Percentiles rank a stretch among this genome's conserved stretches.
phyloP scores from a whole-genome alignment of 2,113 vertebrate species.

The Heliornis fulica region DNA sequence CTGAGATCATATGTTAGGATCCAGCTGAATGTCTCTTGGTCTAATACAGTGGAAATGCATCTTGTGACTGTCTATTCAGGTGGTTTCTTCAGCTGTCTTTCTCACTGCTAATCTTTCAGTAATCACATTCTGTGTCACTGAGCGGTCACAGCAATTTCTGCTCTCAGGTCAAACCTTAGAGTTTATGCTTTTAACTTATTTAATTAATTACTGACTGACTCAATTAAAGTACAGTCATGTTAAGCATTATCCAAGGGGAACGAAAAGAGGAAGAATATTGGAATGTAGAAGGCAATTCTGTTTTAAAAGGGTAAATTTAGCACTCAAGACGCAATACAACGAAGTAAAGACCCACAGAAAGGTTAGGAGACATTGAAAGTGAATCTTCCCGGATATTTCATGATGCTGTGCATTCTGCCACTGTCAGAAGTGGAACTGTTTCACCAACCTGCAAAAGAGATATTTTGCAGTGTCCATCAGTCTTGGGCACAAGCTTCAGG shows the following conservation, averaged over 20 bases:
- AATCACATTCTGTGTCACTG: conserved; percentile 28
- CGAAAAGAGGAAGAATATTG: neutral
- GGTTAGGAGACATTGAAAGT: neutral
- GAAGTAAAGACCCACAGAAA: neutral
- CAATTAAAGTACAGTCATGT: neutral
- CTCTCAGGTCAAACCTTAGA: neutral
- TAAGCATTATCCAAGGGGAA: neutral
- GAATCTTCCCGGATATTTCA: neutral
- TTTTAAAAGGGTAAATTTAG: neutral
- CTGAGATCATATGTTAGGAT: conserved; percentile 52
- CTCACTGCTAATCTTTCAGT: conserved; percentile 29
- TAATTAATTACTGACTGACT: neutral
- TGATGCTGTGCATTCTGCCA: neutral
- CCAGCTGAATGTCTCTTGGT: conserved; percentile 5
- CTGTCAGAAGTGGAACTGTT: neutral
- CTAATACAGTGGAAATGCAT: conserved; percentile 48
- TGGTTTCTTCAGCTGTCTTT: conserved; percentile 46
- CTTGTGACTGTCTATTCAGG: conserved; percentile 1
- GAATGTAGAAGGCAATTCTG: neutral
- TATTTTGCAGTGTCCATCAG: neutral
- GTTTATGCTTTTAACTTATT: neutral
- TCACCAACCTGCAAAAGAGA: neutral
- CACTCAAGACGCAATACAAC: neutral
- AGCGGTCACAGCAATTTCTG: conserved; percentile 39
- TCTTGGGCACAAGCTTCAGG: neutral